Evolutionary conservation across 2,888 invertebrate species (phyloP), one percentile per base, ranked within the genome.

Genomic region (Habroteleia sp.): DNA sequence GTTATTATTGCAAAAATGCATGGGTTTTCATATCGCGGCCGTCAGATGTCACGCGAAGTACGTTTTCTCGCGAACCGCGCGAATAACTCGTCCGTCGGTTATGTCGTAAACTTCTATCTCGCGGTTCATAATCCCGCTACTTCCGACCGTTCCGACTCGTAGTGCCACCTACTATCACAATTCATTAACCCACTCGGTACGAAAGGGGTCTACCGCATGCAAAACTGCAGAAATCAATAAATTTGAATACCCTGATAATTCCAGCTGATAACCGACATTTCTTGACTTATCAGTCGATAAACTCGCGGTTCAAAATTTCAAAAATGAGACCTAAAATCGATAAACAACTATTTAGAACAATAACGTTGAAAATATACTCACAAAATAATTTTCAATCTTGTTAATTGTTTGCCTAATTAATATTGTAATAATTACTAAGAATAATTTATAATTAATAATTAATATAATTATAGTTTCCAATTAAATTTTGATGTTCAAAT

Each of bases 121-220:
- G 58, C 50, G 72, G 39, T 48, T 44, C 39, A 46, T 63, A 33
- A 56, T 48, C 35, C n/a, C n/a, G n/a, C n/a, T n/a, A n/a, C n/a
- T n/a, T n/a, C 62, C 27, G 13, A 37, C 20, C 23, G 31, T 82
- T 78, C 84, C 79, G 85, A 83, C 82, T 81, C 74, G 79, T 86
- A 86, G 85, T 80, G 85, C 82, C 85, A 83, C 80, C 86, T 86
- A 86, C 83, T 84, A 83, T 81, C 83, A 27, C 71, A 60, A 20
- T 23, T 41, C 41, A 37, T 52, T 42, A 42, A 37, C 83, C 78
- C 83, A 66, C 83, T 77, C 83, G 87, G 84, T 86, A 86, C 77
- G 74, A 81, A 81, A 78, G 85, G 82, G 81, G 79, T 78, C 87
- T 87, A 83, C 86, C 29, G 10, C 81, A 77, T 73, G 73, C 23